Percentiles rank a stretch among this genome's conserved stretches.
These are phyloP conservation scores for Rynchops niger DNA, from an alignment of 2,113 vertebrate species.

Conservation along the genomic window DNA sequence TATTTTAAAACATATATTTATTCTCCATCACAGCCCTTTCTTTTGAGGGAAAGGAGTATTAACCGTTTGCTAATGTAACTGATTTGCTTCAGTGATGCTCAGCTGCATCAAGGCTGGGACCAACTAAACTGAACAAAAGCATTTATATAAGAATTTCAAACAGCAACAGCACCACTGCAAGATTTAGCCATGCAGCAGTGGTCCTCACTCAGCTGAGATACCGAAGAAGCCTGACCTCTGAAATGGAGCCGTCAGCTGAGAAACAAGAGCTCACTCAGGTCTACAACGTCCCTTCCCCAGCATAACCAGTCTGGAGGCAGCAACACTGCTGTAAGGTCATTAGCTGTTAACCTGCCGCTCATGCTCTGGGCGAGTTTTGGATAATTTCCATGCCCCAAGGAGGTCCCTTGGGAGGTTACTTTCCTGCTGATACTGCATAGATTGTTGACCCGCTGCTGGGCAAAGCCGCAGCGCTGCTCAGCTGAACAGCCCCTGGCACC, in stretches of 20 bases:
- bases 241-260: neutral
- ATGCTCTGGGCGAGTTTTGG: neutral
- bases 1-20: neutral
- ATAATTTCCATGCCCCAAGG: neutral
- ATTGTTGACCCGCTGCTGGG: fast-evolving
- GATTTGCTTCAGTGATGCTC: neutral
- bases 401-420: neutral
- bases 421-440: neutral
- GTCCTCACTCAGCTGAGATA: neutral
- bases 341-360: neutral
- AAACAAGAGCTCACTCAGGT: neutral
- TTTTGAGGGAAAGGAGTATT: neutral
- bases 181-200: neutral
- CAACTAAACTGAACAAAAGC: neutral
- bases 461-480: neutral
- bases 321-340: neutral
- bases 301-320: neutral
- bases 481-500: neutral
- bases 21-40: neutral
- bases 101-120: neutral
- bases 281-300: neutral
- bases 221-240: neutral
- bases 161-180: neutral
- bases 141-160: neutral
- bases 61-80: neutral